Evolutionary conservation across 2,797 vertebrate genomes (phyloP), one percentile per base, ranked within the genome.

Genomic region (Acanthopagrus latus): DNA sequence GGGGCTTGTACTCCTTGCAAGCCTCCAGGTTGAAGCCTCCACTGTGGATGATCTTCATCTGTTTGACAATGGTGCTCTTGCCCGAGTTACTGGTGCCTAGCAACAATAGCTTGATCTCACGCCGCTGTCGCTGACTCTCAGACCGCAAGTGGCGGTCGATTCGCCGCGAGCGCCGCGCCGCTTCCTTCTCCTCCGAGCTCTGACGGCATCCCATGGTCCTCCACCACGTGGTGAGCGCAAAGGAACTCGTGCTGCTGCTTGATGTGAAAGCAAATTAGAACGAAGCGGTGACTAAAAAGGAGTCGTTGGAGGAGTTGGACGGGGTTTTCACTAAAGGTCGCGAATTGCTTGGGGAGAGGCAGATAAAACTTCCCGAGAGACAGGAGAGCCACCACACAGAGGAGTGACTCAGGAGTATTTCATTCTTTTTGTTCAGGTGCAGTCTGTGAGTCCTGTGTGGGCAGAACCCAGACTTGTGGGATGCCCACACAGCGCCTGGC

Each of bases 41-140:
- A 0, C 98, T 99, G 90, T 99, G 98, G 85, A 99, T 99, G 84
- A 99, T 99, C 93, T 99, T 99, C 98, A 99, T 99, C 93, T 99
- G 98, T 89, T 99, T 99, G 76, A 99, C 98, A 0, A 99, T 98
- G 86, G 98, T 99, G 83, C 98, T 99, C 92, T 99, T 99, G 85
- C 98, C 98, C 0, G 98, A 99, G 93, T 99, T 99, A 94, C 98
- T 99, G 92, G 98, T 99, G 71, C 98, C 98, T 62, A 99, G 94
- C 83, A 99, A 94, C 64, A 99, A 94, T 5, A 99, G 96, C 85
- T 99, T 99, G 81, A 99, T 99, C 93, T 99, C 98, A 0, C 98
- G 96, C 38, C 98, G 95, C 84, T 99, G 98, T 62, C 98, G 96
- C 91, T 99, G 98, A 64, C 98, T 99, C 90, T 99, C 98, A 0